These are phyloP conservation scores for Ceratotherium simum DNA, from an alignment of 2,113 vertebrate genomes.

Conservation along the genomic window DNA sequence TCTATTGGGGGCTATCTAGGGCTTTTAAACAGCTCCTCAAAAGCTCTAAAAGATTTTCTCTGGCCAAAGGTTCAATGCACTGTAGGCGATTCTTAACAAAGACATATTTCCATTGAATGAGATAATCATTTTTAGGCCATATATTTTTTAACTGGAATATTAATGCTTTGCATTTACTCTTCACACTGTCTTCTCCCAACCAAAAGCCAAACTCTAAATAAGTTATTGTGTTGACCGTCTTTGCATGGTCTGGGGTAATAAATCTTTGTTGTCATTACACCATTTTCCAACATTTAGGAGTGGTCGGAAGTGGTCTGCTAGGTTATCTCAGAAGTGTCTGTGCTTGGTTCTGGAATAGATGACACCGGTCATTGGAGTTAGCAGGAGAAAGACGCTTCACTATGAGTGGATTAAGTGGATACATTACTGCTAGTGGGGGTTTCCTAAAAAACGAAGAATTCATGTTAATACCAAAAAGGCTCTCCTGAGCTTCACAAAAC, in stretches of 20 bases:
- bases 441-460: not conserved
- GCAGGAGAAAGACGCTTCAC: fast-evolving
- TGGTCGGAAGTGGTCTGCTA: not conserved
- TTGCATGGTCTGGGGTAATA: not conserved
- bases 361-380: not conserved
- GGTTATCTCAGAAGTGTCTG: not conserved
- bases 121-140: fast-evolving
- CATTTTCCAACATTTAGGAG: not conserved
- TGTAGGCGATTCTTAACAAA: too few species aligned
- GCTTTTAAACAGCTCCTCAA: not conserved
- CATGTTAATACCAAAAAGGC: not conserved
- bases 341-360: too few species aligned
- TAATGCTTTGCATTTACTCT: not conserved
- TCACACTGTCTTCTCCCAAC: not conserved
- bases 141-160: not conserved
- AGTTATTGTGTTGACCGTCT: not conserved
- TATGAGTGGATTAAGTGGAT: fast-evolving
- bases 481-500: not conserved
- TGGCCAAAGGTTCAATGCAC: not conserved
- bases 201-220: not conserved
- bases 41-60: not conserved
- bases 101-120: not conserved
- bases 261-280: not conserved
- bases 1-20: too few species aligned
- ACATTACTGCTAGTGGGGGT: fast-evolving